Evolutionary conservation across 2,113 vertebrate genomes (phyloP).

Genomic region (Lagopus leucura): DNA sequence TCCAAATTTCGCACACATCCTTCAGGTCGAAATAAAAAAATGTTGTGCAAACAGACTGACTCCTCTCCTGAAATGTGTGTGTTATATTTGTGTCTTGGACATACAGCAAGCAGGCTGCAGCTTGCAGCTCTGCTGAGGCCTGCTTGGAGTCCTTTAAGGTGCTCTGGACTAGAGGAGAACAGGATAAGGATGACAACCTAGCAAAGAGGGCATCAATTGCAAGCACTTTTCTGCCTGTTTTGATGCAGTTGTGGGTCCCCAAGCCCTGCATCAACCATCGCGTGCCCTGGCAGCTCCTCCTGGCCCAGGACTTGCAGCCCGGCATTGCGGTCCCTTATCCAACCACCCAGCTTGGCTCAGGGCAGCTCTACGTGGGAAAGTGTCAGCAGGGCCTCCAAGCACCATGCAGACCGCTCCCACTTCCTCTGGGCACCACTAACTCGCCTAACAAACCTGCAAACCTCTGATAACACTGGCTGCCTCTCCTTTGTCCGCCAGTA

Average conservation of each 20-base stretch:
- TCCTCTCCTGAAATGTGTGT: neutral
- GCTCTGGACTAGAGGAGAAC: neutral
- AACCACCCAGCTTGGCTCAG: neutral
- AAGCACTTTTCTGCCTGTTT: neutral
- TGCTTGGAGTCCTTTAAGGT: neutral
- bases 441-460: neutral
- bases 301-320: neutral
- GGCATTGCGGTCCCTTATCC: rapidly evolving
- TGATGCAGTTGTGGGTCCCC: neutral
- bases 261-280: rapidly evolving
- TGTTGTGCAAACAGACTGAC: neutral
- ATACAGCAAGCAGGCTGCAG: rapidly evolving
- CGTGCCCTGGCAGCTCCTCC: neutral
- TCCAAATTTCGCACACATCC: neutral
- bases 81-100: neutral
- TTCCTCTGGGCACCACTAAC: neutral
- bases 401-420: neutral
- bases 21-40: neutral
- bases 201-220: neutral
- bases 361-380: rapidly evolving
- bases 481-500: constrained; percentile 5
- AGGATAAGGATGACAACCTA: neutral
- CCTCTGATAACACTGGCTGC: neutral
- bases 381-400: neutral
- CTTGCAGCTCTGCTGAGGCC: neutral